These are phyloP conservation scores for Melanotaenia nigrans DNA, from an alignment of 2,797 vertebrate species.

Conservation along the genomic window DNA sequence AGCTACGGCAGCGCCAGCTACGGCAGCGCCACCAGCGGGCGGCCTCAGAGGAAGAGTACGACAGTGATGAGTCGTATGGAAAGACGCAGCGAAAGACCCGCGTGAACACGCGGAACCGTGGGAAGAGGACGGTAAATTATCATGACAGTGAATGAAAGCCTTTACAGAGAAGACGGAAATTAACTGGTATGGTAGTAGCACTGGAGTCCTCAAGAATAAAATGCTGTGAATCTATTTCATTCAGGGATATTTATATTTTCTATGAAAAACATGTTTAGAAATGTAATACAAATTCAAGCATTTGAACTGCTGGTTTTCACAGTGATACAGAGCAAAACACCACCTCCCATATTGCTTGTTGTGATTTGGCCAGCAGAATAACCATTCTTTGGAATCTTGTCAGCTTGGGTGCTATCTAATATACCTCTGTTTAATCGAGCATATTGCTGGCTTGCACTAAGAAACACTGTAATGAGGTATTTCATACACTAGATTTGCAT, in stretches of 20 bases:
- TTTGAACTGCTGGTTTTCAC: conserved; percentile 87
- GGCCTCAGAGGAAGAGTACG: conserved; percentile 61
- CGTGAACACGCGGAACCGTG: conserved; percentile 83
- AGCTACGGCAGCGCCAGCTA: conserved; percentile 51
- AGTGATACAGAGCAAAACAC: conserved; percentile 72
- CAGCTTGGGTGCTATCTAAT: conserved; percentile 88
- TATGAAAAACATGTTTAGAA: conserved; percentile 88
- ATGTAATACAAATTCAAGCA: conserved; percentile 86
- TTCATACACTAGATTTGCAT: conserved; percentile 89
- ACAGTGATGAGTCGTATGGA: conserved; percentile 65
- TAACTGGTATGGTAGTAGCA: conserved; percentile 85
- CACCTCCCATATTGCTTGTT: conserved; percentile 76
- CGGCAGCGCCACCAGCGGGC: conserved; percentile 46
- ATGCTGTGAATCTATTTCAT: conserved; percentile 91
- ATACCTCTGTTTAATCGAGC: conserved; percentile 87
- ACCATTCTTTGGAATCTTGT: conserved; percentile 75
- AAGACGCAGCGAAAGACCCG: conserved; percentile 55
- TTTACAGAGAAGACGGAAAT: conserved; percentile 41
- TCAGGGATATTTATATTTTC: conserved; percentile 98
- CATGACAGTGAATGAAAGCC: conserved; percentile 82
- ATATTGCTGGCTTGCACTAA: conserved; percentile 90
- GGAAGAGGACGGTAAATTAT: conserved; percentile 80
- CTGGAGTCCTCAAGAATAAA: conserved; percentile 84
- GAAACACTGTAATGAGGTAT: conserved; percentile 88
- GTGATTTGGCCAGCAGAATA: conserved; percentile 77